phyloP scores from a whole-genome alignment of 1,140 invertebrate species.

The Mya arenaria region DNA sequence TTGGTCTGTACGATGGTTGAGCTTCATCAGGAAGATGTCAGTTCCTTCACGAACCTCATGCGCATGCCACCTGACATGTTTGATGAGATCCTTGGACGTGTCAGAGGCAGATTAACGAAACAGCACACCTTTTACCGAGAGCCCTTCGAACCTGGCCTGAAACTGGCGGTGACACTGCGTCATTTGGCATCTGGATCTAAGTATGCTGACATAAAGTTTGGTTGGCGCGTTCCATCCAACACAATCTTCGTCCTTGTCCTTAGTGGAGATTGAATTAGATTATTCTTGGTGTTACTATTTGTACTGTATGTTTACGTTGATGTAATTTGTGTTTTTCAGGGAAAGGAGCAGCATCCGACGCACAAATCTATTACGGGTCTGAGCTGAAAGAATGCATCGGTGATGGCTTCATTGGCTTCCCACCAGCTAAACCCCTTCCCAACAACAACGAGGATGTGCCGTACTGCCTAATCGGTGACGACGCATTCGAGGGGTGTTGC shows the following conservation, averaged over 20 bases:
- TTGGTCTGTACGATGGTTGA: slow-evolving; percentile 28
- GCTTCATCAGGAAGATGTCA: slow-evolving; percentile 32
- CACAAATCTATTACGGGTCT: slow-evolving; percentile 58
- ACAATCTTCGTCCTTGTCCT: slow-evolving; percentile 27
- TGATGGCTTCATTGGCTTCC: slow-evolving; percentile 59
- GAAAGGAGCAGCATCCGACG: slow-evolving; percentile 49
- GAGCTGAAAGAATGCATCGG: slow-evolving; percentile 55
- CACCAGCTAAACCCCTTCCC: slow-evolving; percentile 52
- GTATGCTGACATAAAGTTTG: slow-evolving; percentile 52
- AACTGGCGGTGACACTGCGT: slow-evolving; percentile 51
- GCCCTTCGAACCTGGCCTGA: slow-evolving; percentile 44
- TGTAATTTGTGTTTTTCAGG: slow-evolving; percentile 43
- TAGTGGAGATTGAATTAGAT: slow-evolving; percentile 41
- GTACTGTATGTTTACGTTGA: slow-evolving; percentile 48
- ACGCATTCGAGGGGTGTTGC: slow-evolving; percentile 64
- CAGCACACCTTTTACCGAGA: slow-evolving; percentile 53
- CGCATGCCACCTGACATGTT: slow-evolving; percentile 37
- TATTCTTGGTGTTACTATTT: slow-evolving; percentile 41
- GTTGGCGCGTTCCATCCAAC: slow-evolving; percentile 28
- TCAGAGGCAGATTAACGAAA: slow-evolving; percentile 47
- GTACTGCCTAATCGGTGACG: slow-evolving; percentile 70
- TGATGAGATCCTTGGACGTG: slow-evolving; percentile 40
- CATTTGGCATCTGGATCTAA: slow-evolving; percentile 46
- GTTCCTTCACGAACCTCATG: slow-evolving; percentile 40
- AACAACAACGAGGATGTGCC: slow-evolving; percentile 53